Percentiles rank a stretch among this genome's conserved stretches.
Conservation (phyloP, 2,797 vertebrate species). For the Neosilurus mollespiculum region DNA sequence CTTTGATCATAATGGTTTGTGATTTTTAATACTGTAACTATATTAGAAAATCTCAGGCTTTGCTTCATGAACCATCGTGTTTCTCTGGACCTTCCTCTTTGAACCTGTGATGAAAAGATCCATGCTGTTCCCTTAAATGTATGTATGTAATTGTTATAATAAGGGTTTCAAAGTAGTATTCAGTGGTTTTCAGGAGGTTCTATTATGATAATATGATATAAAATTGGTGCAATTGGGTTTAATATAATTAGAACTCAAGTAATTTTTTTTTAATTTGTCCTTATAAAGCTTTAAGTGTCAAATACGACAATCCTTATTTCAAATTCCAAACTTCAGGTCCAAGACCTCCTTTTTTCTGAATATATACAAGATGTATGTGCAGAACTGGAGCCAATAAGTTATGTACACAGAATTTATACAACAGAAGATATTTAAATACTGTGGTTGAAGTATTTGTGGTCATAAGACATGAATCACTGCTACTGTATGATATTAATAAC, state of each 20-base stretch:
- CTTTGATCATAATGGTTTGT: background rate
- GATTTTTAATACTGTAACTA: background rate
- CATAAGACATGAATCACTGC: background rate
- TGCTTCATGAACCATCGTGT: no score
- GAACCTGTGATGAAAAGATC: no score
- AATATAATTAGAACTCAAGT: no score
- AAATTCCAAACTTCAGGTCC: no score
- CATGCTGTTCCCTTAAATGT: no score
- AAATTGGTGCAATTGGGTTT: background rate
- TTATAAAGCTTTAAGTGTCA: no score
- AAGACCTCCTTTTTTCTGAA: no score
- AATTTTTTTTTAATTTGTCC: no score
- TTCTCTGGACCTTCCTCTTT: no score
- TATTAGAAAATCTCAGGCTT: background rate
- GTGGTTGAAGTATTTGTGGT: constrained; percentile 7
- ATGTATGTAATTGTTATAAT: background rate
- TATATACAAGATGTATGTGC: background rate
- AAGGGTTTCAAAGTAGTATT: background rate
- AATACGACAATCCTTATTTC: no score
- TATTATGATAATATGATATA: background rate
- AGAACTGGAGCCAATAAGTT: background rate
- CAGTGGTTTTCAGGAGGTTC: background rate
- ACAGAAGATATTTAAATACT: background rate
- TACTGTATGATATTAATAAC: background rate
- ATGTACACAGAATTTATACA: background rate